phyloP scores from a whole-genome alignment of 2,888 invertebrate genomes.

The Melanostoma mellinum region DNA sequence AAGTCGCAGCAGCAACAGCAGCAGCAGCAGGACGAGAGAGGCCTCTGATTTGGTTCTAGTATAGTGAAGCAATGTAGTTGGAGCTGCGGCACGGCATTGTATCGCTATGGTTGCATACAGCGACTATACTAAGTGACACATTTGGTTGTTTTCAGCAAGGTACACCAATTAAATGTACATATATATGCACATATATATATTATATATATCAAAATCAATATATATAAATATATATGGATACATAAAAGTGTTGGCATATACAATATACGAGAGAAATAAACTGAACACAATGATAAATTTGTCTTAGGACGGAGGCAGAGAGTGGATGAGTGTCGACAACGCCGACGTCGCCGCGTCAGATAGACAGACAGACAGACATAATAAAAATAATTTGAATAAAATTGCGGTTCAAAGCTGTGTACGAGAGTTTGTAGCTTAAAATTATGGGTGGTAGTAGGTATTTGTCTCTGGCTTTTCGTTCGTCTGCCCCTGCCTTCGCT shows the following conservation, averaged over 20 bases:
- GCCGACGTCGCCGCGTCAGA: background rate
- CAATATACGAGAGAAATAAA: constrained; percentile 32
- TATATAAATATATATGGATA: background rate
- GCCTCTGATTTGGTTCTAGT: constrained; percentile 30
- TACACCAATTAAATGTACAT: background rate
- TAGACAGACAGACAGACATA: constrained; percentile 15
- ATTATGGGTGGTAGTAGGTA: constrained; percentile 23
- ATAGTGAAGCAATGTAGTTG: constrained; percentile 24
- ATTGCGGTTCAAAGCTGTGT: constrained; percentile 43
- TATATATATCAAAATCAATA: constrained; percentile 10
- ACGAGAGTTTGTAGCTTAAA: constrained; percentile 34
- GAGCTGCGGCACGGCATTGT: constrained; percentile 20
- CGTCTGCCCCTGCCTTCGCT: background rate
- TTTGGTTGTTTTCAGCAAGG: constrained; percentile 41
- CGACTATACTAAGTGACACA: constrained; percentile 50
- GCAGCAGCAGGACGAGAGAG: constrained; percentile 9
- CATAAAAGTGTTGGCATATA: constrained; percentile 11
- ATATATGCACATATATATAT: constrained; percentile 1
- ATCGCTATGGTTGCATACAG: constrained; percentile 36
- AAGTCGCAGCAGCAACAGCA: constrained; percentile 12
- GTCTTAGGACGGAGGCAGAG: constrained; percentile 5
- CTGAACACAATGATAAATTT: constrained; percentile 45
- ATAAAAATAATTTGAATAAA: constrained; percentile 45
- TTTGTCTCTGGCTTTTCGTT: background rate
- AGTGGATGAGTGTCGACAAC: constrained; percentile 3